Percentiles rank a stretch among this genome's conserved stretches.
phyloP scores from a whole-genome alignment of 2,888 invertebrate genomes.

The Drosophila tanythrix region DNA sequence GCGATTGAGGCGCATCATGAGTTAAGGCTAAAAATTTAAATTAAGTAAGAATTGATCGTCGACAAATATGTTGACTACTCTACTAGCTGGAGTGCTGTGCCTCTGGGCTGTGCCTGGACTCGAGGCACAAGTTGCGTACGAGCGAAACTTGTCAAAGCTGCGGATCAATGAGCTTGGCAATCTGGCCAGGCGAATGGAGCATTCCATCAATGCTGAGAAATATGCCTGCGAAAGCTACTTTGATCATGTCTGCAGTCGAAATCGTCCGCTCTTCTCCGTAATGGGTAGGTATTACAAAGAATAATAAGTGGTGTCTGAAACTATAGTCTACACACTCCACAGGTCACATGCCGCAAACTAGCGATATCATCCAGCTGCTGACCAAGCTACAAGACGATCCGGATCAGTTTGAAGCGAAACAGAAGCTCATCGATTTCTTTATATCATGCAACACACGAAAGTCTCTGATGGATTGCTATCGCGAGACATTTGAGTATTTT shows the following conservation, averaged over 20 bases:
- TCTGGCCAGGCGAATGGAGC: conserved; percentile 71
- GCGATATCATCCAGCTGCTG: conserved; percentile 74
- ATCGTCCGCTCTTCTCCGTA: conserved; percentile 81
- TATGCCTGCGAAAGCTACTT: conserved; percentile 82
- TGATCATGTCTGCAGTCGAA: conserved; percentile 82
- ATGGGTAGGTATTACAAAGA: conserved; percentile 67
- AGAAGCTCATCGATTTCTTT: conserved; percentile 82
- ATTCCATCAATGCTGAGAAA: conserved; percentile 77
- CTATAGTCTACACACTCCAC: not conserved
- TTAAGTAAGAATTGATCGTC: not conserved
- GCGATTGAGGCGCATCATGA: conserved; percentile 29
- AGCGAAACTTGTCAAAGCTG: conserved; percentile 75
- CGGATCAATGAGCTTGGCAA: conserved; percentile 77
- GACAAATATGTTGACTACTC: conserved; percentile 29
- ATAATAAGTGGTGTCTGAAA: not conserved
- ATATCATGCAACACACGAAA: conserved; percentile 80
- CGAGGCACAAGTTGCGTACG: conserved; percentile 68
- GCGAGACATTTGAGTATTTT: conserved; percentile 81
- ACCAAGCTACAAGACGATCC: conserved; percentile 77
- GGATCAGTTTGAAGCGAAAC: conserved; percentile 81
- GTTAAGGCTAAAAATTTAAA: not conserved
- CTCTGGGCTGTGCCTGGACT: conserved; percentile 9
- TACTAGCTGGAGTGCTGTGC: conserved; percentile 32
- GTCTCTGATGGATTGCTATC: conserved; percentile 82
- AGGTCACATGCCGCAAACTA: conserved; percentile 77